phyloP scores from a whole-genome alignment of 2,113 vertebrate genomes.

The Pseudolaguvia tuberculata region DNA sequence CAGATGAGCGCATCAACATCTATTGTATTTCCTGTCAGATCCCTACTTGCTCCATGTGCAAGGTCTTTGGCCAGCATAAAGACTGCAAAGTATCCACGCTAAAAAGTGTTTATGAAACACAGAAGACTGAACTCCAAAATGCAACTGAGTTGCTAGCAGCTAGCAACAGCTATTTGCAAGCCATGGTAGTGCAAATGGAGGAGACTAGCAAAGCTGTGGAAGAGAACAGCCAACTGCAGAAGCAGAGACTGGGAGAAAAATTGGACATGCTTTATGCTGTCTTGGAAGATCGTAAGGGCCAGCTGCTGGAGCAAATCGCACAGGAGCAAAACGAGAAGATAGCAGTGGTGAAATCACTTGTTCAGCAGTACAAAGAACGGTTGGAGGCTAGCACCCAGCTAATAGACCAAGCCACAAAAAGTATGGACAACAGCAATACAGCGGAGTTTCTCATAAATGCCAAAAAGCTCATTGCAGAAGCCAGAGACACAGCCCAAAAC shows the following conservation, averaged over 20 bases:
- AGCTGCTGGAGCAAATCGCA: slow-evolving; percentile 71
- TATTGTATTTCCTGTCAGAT: slow-evolving; percentile 84
- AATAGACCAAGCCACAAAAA: slow-evolving; percentile 75
- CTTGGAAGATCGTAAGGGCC: slow-evolving; percentile 78
- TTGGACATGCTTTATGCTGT: slow-evolving; percentile 72
- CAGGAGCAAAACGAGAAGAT: slow-evolving; percentile 73
- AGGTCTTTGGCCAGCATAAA: slow-evolving; percentile 84
- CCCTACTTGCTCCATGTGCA: slow-evolving; percentile 91
- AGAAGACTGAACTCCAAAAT: slow-evolving; percentile 68
- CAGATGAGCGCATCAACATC: slow-evolving; percentile 88
- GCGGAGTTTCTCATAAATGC: slow-evolving; percentile 76
- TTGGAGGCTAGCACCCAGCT: slow-evolving; percentile 73
- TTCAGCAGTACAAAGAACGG: slow-evolving; percentile 71
- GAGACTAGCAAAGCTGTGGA: slow-evolving; percentile 55
- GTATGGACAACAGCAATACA: slow-evolving; percentile 67
- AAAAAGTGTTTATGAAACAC: slow-evolving; percentile 73
- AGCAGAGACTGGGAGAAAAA: slow-evolving; percentile 69
- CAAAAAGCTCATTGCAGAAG: slow-evolving; percentile 61
- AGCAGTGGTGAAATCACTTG: slow-evolving; percentile 63
- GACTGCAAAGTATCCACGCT: slow-evolving; percentile 84
- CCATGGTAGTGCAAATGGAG: slow-evolving; percentile 53
- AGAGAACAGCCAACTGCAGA: slow-evolving; percentile 77
- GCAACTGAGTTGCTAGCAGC: slow-evolving; percentile 59
- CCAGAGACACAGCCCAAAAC: slow-evolving; percentile 68
- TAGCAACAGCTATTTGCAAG: slow-evolving; percentile 54